Conservation (phyloP, 2,113 vertebrate genomes). For the Cairina moschata region DNA sequence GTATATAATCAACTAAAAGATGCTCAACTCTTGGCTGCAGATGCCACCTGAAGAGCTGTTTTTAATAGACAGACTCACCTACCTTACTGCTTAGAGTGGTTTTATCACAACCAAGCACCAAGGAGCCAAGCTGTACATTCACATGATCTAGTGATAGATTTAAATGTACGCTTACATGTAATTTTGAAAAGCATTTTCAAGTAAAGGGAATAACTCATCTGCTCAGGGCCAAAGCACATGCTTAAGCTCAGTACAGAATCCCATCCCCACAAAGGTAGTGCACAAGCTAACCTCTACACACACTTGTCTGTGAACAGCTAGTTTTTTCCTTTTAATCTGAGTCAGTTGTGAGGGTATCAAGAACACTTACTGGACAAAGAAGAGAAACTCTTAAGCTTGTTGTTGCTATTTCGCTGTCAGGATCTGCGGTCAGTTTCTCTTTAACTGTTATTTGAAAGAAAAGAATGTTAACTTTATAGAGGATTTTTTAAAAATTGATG, state of each 20-base stretch:
- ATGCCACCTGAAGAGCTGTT: not conserved
- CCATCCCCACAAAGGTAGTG: not conserved
- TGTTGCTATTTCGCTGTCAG: slow-evolving; percentile 99
- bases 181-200: not conserved
- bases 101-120: not conserved
- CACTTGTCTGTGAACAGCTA: not conserved
- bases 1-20: not conserved
- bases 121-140: not conserved
- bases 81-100: too few species aligned
- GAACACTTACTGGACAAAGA: slow-evolving; percentile 93
- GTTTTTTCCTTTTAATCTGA: not conserved
- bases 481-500: not conserved
- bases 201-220: not conserved
- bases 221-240: not conserved
- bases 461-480: slow-evolving; percentile 12
- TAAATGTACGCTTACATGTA: not conserved
- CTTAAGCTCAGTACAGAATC: not conserved
- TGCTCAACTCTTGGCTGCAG: not conserved
- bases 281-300: not conserved
- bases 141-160: not conserved
- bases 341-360: not conserved
- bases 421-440: slow-evolving; percentile 97
- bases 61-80: not conserved
- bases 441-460: slow-evolving; percentile 84
- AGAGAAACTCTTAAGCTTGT: slow-evolving; percentile 97